These are phyloP conservation scores for Limnephilus lunatus DNA, from an alignment of 2,888 invertebrate species.

Conservation along the genomic window DNA sequence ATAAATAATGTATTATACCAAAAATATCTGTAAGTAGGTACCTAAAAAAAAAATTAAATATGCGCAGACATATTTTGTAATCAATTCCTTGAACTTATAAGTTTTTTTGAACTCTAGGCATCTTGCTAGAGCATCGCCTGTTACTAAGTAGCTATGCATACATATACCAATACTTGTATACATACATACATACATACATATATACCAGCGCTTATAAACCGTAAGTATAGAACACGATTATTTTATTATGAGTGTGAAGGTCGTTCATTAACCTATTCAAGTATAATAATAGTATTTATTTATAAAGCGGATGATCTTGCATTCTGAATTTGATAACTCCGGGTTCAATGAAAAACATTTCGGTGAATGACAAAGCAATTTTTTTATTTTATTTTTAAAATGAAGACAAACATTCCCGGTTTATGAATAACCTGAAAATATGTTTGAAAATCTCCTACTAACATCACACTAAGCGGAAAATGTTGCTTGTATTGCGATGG, in stretches of 20 bases:
- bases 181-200: too few relatives aligned
- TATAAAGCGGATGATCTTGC: neutral
- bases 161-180: neutral
- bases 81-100: neutral
- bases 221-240: neutral
- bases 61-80: neutral
- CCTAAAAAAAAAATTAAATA: neutral
- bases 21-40: neutral
- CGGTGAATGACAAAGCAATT: neutral
- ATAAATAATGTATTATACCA: neutral
- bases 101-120: neutral
- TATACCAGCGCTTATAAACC: too few relatives aligned
- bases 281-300: neutral
- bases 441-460: too few relatives aligned
- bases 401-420: too few relatives aligned
- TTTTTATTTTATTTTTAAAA: too few relatives aligned
- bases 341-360: neutral
- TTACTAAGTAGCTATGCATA: neutral
- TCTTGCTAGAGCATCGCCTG: neutral
- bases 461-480: too few relatives aligned
- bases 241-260: neutral
- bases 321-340: neutral
- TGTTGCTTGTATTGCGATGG: too few relatives aligned
- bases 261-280: neutral
- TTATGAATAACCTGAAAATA: too few relatives aligned